A percentile compares a stretch with the other conserved stretches of the same genome.
Evolutionary conservation across 2,888 invertebrate genomes (phyloP).

Genomic region (Biston betularia): DNA sequence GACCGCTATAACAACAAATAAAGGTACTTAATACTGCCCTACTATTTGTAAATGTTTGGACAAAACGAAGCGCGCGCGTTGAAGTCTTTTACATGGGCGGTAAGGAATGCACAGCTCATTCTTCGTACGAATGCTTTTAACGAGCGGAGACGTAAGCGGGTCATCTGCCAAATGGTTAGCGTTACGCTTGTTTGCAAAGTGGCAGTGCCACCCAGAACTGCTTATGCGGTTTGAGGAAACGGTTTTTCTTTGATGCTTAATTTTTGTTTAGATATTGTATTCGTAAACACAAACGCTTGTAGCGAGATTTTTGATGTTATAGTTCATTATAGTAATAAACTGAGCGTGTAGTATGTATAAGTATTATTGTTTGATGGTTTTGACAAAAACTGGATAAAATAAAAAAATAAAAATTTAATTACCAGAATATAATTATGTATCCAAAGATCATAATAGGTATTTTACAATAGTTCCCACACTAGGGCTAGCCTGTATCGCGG

Average conservation of each 20-base stretch:
- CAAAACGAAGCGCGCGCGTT: constrained; percentile 13
- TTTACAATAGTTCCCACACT: too few relatives aligned
- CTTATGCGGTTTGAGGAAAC: background rate
- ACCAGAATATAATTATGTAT: too few relatives aligned
- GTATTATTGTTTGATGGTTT: too few relatives aligned
- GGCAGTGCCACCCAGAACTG: background rate
- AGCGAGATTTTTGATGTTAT: too few relatives aligned
- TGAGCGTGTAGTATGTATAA: too few relatives aligned
- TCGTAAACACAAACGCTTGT: too few relatives aligned
- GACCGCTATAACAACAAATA: background rate
- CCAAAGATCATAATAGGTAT: too few relatives aligned
- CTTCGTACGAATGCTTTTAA: constrained; percentile 1
- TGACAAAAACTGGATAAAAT: too few relatives aligned
- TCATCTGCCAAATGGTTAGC: constrained; percentile 8
- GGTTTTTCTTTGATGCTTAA: background rate
- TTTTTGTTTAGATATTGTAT: too few relatives aligned
- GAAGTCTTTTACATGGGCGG: constrained; percentile 19
- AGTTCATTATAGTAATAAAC: too few relatives aligned
- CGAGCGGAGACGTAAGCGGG: constrained; percentile 12
- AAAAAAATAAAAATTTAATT: too few relatives aligned
- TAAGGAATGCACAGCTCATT: constrained; percentile 13
- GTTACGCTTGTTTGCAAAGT: constrained; percentile 12
- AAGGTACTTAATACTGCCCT: background rate
- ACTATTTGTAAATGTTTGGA: constrained; percentile 8
- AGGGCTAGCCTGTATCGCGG: too few relatives aligned